These are phyloP conservation scores for Campylomormyrus tamandua DNA, from an alignment of 2,113 vertebrate species.

Conservation along the genomic window DNA sequence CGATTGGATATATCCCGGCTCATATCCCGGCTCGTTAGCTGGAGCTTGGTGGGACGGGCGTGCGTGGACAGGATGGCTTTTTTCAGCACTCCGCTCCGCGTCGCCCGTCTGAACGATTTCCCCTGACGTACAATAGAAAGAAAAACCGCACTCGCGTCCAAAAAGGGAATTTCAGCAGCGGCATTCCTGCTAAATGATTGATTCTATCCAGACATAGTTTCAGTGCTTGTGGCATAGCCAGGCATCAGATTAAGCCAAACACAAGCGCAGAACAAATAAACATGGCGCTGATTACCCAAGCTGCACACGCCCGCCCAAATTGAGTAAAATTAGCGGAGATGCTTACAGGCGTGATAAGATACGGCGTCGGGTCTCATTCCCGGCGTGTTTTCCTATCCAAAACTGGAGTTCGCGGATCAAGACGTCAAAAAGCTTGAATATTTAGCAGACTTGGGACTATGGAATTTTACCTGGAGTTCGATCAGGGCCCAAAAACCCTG, in stretches of 20 bases:
- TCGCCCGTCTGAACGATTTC: slow-evolving; percentile 13
- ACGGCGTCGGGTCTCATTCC: background rate
- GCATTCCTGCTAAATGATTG: slow-evolving; percentile 24
- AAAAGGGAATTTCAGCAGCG: slow-evolving; percentile 14
- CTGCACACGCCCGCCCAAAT: slow-evolving; percentile 16
- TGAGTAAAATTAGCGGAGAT: slow-evolving; percentile 18
- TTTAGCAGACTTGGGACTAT: background rate
- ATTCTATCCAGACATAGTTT: slow-evolving; percentile 27
- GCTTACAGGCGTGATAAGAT: slow-evolving; percentile 20
- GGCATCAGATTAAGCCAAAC: slow-evolving; percentile 20
- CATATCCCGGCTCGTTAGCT: background rate
- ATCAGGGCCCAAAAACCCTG: background rate
- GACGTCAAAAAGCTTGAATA: background rate
- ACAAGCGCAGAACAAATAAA: slow-evolving; percentile 22
- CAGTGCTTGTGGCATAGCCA: background rate
- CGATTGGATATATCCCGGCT: background rate
- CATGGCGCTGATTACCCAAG: slow-evolving; percentile 13
- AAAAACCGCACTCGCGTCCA: background rate
- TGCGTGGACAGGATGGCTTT: background rate
- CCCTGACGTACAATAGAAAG: slow-evolving; percentile 13
- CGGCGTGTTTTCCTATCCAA: slow-evolving; percentile 8
- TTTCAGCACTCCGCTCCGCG: background rate
- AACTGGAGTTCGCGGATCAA: background rate
- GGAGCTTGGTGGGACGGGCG: background rate
- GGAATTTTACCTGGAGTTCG: background rate